Percentiles rank a stretch among this genome's conserved stretches.
These are phyloP conservation scores for Fregata magnificens DNA, from an alignment of 2,113 vertebrate species.

Conservation along the genomic window DNA sequence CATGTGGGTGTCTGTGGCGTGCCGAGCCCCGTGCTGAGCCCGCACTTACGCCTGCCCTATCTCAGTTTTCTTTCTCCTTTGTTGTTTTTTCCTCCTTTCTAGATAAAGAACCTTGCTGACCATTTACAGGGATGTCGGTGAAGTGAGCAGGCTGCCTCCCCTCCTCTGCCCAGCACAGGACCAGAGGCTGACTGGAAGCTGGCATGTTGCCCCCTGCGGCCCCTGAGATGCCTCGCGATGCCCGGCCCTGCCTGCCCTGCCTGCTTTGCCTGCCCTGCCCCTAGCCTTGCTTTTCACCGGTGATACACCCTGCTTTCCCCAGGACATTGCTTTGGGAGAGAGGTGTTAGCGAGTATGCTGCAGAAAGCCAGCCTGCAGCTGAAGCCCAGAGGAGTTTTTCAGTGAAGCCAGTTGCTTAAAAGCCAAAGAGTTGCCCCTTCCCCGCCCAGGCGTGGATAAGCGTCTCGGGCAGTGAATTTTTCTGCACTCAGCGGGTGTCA, in stretches of 20 bases:
- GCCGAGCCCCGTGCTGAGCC: not conserved
- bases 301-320: not conserved
- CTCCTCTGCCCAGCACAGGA: not conserved
- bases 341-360: not conserved
- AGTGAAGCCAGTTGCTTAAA: not conserved
- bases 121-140: not conserved
- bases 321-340: not conserved
- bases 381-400: not conserved
- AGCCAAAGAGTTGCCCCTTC: not conserved
- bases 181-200: not conserved
- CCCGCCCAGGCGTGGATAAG: not conserved
- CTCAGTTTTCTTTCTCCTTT: not conserved
- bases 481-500: not conserved
- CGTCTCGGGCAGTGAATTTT: accelerated
- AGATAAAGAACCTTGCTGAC: not conserved
- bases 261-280: not conserved
- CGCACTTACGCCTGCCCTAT: not conserved
- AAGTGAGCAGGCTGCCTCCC: not conserved
- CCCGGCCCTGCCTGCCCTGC: not conserved
- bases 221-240: not conserved
- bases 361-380: not conserved
- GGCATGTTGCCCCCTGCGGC: not conserved
- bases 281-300: not conserved
- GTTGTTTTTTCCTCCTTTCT: not conserved
- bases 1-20: not conserved